A percentile compares a stretch with the other conserved stretches of the same genome.
Evolutionary conservation across 2,888 invertebrate genomes (phyloP).

Genomic region (Latrodectus elegans): DNA sequence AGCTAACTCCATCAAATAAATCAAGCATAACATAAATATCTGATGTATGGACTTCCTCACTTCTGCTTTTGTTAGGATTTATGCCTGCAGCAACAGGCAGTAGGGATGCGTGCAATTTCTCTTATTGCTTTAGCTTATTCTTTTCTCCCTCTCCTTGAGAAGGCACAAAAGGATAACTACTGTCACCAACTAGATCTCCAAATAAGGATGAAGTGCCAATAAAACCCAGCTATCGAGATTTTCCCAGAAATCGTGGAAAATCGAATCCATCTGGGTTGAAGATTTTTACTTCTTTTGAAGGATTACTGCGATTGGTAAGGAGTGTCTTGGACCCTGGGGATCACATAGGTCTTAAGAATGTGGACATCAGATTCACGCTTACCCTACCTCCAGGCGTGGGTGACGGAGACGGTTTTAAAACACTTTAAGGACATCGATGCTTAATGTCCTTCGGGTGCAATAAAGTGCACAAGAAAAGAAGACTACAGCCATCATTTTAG

Average conservation of each 20-base stretch:
- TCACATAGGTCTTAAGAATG: not conserved
- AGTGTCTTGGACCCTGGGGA: conserved; percentile 7
- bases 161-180: conserved; percentile 20
- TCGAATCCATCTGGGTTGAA: conserved; percentile 43
- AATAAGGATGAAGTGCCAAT: conserved; percentile 59
- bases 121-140: conserved; percentile 14
- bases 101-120: conserved; percentile 15
- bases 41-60: no score
- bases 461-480: no score
- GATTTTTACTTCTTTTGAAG: conserved; percentile 42
- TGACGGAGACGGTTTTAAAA: no score
- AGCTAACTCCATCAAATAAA: no score
- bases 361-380: no score
- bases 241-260: conserved; percentile 9
- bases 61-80: no score
- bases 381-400: no score
- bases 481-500: no score
- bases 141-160: not conserved
- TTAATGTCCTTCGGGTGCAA: no score
- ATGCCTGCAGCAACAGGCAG: conserved; percentile 5
- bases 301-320: conserved; percentile 26
- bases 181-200: conserved; percentile 40
- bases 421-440: no score
- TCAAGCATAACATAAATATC: no score
- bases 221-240: conserved; percentile 17